Evolutionary conservation across 2,888 invertebrate species (phyloP).

Genomic region (Petrolisthes manimaculis): DNA sequence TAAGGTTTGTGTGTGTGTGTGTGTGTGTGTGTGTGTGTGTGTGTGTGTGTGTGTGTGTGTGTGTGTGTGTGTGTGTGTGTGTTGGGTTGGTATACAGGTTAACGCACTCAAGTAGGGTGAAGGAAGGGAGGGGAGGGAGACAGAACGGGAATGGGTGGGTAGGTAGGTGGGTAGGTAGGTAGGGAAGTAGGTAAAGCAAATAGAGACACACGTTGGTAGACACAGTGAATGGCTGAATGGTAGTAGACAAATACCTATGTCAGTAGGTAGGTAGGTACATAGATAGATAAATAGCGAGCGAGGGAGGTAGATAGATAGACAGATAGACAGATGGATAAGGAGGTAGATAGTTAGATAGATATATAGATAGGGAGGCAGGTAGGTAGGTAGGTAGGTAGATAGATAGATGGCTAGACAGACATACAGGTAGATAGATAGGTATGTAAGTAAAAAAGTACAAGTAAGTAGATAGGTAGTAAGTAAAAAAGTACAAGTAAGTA

Average conservation of each 20-base stretch:
- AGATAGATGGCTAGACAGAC: conserved; percentile 6
- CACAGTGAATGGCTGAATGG: background rate
- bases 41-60: too few relatives aligned
- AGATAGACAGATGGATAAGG: background rate
- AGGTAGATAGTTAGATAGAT: background rate
- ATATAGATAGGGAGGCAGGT: too few relatives aligned
- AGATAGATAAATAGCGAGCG: background rate
- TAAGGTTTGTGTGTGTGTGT: too few relatives aligned
- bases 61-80: too few relatives aligned
- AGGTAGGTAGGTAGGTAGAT: conserved; percentile 8
- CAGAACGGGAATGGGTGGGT: background rate
- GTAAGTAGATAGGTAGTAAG: background rate
- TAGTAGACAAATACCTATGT: background rate
- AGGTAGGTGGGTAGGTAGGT: background rate
- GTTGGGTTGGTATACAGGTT: background rate
- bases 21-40: too few relatives aligned
- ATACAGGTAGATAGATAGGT: conserved; percentile 9
- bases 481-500: background rate
- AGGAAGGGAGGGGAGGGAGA: background rate
- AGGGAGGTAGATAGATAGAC: background rate
- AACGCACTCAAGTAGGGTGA: background rate
- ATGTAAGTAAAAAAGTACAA: background rate
- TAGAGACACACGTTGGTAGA: background rate
- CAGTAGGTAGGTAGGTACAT: background rate
- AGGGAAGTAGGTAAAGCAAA: background rate